Conservation (phyloP, 1,140 invertebrate genomes). For the Drosophila nikananu region DNA sequence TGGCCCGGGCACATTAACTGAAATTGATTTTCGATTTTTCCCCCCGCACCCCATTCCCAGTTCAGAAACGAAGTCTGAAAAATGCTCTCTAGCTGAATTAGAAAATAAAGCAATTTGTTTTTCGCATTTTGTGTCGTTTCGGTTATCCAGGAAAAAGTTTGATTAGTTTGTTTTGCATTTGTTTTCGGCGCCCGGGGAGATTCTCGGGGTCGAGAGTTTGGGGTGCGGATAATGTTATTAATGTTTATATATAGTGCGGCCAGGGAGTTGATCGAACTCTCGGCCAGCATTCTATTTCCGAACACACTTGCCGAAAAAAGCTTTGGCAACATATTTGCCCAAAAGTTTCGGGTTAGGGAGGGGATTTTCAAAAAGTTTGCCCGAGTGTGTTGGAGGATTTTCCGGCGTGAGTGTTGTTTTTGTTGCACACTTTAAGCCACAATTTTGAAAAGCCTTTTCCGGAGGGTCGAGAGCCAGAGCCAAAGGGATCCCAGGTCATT, state of each 20-base stretch:
- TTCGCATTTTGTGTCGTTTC: slow-evolving; percentile 66
- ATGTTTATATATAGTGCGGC: slow-evolving; percentile 60
- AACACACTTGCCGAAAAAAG: slow-evolving; percentile 32
- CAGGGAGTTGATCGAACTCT: slow-evolving; percentile 52
- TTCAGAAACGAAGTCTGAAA: slow-evolving; percentile 36
- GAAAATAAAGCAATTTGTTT: slow-evolving; percentile 82
- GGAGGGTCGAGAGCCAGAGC: neutral
- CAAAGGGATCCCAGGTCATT: slow-evolving; percentile 1
- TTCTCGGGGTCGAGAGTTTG: neutral
- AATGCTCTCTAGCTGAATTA: slow-evolving; percentile 56
- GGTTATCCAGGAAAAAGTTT: slow-evolving; percentile 64
- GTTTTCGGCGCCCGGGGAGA: slow-evolving; percentile 17
- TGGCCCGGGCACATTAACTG: slow-evolving; percentile 70
- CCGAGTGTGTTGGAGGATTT: slow-evolving; percentile 20
- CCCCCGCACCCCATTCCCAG: neutral
- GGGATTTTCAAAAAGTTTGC: slow-evolving; percentile 26
- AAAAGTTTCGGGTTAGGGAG: slow-evolving; percentile 33
- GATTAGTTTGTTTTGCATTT: slow-evolving; percentile 77
- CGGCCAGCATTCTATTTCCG: slow-evolving; percentile 41
- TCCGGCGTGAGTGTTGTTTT: slow-evolving; percentile 24
- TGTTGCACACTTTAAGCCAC: slow-evolving; percentile 11
- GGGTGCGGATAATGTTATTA: slow-evolving; percentile 71
- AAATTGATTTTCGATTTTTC: slow-evolving; percentile 81
- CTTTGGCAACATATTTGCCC: slow-evolving; percentile 45
- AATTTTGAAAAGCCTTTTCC: slow-evolving; percentile 33